Conservation (phyloP, 2,888 invertebrate species). For the Phaonia tiefii region DNA sequence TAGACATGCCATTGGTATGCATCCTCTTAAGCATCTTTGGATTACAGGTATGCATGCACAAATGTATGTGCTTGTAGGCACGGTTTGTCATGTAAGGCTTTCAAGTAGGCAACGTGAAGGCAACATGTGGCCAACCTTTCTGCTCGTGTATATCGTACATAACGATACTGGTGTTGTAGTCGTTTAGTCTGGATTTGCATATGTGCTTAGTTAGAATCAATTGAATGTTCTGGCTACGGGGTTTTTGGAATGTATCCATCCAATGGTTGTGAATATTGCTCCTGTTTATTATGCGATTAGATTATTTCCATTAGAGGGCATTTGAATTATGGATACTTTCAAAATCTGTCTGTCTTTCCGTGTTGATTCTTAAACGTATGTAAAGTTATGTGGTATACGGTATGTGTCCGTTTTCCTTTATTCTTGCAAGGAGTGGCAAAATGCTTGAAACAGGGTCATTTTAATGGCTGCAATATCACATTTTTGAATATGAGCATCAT, state of each 20-base stretch:
- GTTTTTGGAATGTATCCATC: background rate
- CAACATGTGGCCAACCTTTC: no score
- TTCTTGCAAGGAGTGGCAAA: slow-evolving; percentile 40
- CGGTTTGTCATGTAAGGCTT: no score
- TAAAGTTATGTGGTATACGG: no score
- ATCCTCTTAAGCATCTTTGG: no score
- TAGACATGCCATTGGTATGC: no score
- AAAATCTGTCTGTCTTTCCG: background rate
- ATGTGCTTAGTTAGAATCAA: background rate
- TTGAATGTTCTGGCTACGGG: background rate
- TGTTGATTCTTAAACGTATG: no score
- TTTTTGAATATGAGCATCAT: slow-evolving; percentile 38
- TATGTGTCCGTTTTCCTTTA: no score
- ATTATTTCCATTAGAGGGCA: slow-evolving; percentile 72
- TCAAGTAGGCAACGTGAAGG: no score
- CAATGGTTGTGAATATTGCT: slow-evolving; percentile 19
- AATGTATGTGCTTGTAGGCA: no score
- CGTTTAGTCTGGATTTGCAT: background rate
- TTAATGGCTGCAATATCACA: background rate
- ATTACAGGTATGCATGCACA: no score
- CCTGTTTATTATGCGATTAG: slow-evolving; percentile 73
- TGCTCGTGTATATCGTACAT: no score
- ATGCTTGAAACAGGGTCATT: slow-evolving; percentile 2
- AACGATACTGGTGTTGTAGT: no score
- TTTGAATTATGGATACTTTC: slow-evolving; percentile 22